Percentiles rank a stretch among this genome's conserved stretches.
Conservation (phyloP, 2,797 vertebrate genomes). For the Gadopsis marmoratus region DNA sequence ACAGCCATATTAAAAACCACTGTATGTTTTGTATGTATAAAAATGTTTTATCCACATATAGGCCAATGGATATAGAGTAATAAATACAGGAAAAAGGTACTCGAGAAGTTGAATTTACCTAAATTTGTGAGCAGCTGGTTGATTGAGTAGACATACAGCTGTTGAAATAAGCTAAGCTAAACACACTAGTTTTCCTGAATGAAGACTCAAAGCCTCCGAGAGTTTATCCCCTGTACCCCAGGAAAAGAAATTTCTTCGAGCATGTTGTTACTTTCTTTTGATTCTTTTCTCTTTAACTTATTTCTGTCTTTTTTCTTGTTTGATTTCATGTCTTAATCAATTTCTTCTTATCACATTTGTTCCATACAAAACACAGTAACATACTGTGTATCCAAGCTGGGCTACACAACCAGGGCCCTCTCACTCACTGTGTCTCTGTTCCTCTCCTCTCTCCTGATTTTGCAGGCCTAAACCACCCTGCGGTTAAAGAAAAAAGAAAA, state of each 20-base stretch:
- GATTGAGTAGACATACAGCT: not conserved
- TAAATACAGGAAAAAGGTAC: not conserved
- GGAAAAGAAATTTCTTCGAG: not conserved
- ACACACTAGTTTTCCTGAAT: slow-evolving; percentile 7
- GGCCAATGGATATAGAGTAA: not conserved
- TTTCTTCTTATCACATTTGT: slow-evolving; percentile 2
- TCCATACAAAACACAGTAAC: not conserved
- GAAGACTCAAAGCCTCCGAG: not conserved
- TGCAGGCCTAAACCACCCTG: slow-evolving; percentile 67
- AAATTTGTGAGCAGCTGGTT: not conserved
- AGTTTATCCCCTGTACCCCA: not conserved
- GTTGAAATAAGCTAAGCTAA: not conserved
- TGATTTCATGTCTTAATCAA: not conserved
- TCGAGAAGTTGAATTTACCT: not conserved
- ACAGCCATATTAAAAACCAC: not conserved
- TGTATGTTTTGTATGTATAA: not conserved
- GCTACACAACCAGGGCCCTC: not conserved
- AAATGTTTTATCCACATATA: not conserved
- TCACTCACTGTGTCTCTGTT: slow-evolving; percentile 27
- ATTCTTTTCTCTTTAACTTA: not conserved
- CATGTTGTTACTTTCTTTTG: not conserved
- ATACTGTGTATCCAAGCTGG: not conserved
- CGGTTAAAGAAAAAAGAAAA: slow-evolving; percentile 67
- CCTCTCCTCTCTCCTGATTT: slow-evolving; percentile 45
- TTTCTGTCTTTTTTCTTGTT: not conserved